Base-by-base conservation (phyloP, 2,113 vertebrate species). In the Todiramphus saurophagus region DNA sequence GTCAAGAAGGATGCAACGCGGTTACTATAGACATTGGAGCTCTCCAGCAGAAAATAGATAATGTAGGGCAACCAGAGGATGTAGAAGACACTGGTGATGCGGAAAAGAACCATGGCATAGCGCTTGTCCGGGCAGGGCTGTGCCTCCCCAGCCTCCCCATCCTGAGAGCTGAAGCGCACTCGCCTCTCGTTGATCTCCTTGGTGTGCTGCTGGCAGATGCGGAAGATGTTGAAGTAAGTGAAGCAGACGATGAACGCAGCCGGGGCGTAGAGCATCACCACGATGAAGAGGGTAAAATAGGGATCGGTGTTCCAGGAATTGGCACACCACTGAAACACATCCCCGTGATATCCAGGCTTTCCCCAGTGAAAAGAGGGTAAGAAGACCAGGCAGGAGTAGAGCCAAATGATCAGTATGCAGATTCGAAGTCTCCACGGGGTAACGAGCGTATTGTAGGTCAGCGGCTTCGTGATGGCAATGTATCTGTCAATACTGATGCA, bases 71-170 rank as follows among this genome's bases (percentile, higher is more conserved):
- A 90, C 99, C 99, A 99, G 17, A 99, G 98, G 95, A 99, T 97
- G 96, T 99, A 99, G 97, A 99, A 99, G 66, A 99, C 99, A 27
- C 99, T 99, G 85, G 99, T 99, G 90, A 99, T 99, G 91, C 99
- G 99, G 95, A 99, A 99, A 9, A 99, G 98, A 39, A 99, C 99
- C 97, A 99, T 99, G 51, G 99, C 99, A 9, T 99, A 99, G 88
- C 98, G 99, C 96, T 98, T 99, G 97, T 99, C 99, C 1, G 99
- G 98, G 96, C 98, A 99, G 25, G 98, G 97, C 75, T 98, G 98
- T 0, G 97, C 97, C 92, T 99, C 98, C 43, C 97, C 97, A 1
- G 98, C 92, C 86, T 97, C 98, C 39, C 96, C 98, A 12, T 98
- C 98, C 83, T 98, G 98, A 27, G 98, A 98, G 95, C 98, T 98